Evolutionary conservation across 23 tunicate species (phyloP).

Genomic region (Halocynthia roretzi): DNA sequence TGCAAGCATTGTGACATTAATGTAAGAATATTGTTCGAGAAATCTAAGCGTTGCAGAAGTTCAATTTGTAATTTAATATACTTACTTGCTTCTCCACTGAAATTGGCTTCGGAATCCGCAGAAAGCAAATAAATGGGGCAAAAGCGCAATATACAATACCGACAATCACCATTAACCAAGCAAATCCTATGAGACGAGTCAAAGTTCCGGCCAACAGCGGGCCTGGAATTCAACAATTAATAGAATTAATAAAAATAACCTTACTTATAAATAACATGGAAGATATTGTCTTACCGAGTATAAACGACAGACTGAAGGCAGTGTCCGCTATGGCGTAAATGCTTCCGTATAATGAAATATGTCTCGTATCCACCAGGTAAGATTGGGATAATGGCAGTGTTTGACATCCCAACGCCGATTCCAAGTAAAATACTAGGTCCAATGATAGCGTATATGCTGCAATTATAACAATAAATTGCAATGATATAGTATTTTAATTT

Average conservation of each 20-base stretch:
- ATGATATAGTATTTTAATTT: neutral
- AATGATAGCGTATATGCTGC: conserved; percentile 33
- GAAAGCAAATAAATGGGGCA: conserved; percentile 52
- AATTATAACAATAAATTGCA: too few species aligned
- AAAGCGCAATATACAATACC: conserved; percentile 30
- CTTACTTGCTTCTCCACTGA: conserved; percentile 44
- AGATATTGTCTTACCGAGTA: conserved; percentile 34
- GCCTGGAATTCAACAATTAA: conserved; percentile 36
- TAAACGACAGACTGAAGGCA: conserved; percentile 66
- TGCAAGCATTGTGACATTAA: too few species aligned
- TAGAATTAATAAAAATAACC: neutral
- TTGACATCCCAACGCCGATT: conserved; percentile 37
- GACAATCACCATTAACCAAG: conserved; percentile 67
- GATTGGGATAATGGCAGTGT: conserved; percentile 57
- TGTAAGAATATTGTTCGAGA: too few species aligned
- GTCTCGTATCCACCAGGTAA: conserved; percentile 64
- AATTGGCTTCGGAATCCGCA: conserved; percentile 37
- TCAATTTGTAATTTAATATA: too few species aligned
- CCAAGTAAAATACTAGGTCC: conserved; percentile 64
- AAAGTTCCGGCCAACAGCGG: conserved; percentile 55
- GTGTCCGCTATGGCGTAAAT: conserved; percentile 77
- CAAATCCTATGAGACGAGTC: conserved; percentile 42
- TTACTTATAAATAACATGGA: too few species aligned
- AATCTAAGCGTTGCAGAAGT: too few species aligned
- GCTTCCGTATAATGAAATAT: conserved; percentile 65